Evolutionary conservation across 2,113 vertebrate genomes (phyloP).

Genomic region (Uria lomvia): DNA sequence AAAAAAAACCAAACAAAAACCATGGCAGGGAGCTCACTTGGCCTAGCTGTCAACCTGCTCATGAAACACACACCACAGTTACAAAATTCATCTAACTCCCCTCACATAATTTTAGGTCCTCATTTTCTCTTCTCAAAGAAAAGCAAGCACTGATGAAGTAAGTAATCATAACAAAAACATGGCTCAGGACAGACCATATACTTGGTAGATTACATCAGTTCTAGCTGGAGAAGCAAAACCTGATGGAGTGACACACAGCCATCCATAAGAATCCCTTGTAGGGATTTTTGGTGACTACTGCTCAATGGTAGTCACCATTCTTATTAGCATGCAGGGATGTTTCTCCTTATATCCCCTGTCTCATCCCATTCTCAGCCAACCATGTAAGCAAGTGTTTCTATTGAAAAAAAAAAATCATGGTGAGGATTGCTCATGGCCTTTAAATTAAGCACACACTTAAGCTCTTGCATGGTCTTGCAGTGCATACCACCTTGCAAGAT

Average conservation of each 20-base stretch:
- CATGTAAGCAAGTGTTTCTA: not conserved
- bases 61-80: not conserved
- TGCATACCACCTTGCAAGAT: not conserved
- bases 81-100: not conserved
- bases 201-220: not conserved
- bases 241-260: not conserved
- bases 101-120: not conserved
- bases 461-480: not conserved
- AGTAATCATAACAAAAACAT: not conserved
- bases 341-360: not conserved
- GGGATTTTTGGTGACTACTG: not conserved
- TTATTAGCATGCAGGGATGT: not conserved
- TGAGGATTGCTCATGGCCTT: not conserved
- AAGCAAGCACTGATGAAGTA: not conserved
- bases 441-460: not conserved
- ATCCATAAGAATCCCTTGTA: not conserved
- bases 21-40: not conserved
- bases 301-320: not conserved
- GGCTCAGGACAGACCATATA: not conserved
- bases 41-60: not conserved
- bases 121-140: not conserved
- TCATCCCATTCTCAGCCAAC: not conserved
- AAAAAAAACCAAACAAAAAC: not conserved
- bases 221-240: not conserved
- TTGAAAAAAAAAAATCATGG: not conserved